Conservation (phyloP, 2,797 vertebrate genomes). For the Catostomus latipinnis region DNA sequence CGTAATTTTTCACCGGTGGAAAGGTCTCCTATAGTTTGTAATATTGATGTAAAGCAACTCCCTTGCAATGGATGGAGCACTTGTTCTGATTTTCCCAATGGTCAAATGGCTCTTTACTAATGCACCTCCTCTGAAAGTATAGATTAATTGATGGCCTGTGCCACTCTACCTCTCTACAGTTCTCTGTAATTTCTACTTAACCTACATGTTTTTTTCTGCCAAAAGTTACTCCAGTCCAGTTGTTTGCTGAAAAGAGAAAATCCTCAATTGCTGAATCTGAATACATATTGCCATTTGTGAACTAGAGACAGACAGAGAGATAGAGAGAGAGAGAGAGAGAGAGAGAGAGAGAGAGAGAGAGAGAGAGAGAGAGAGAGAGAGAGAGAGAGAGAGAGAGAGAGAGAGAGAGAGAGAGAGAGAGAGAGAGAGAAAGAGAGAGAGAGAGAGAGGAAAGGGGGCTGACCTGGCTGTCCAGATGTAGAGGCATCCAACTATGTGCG, state of each 20-base stretch:
- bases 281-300: slow-evolving; percentile 10
- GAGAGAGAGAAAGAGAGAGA: too few species aligned
- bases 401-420: too few species aligned
- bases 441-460: not conserved
- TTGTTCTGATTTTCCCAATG: slow-evolving; percentile 13
- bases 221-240: not conserved
- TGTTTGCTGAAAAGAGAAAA: slow-evolving; percentile 9
- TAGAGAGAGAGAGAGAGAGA: not conserved
- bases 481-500: slow-evolving; percentile 5
- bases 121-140: not conserved
- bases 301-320: not conserved
- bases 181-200: not conserved
- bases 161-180: not conserved
- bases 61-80: not conserved
- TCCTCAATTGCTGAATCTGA: slow-evolving; percentile 6
- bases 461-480: slow-evolving; percentile 34
- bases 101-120: not conserved
- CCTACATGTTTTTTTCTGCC: not conserved
- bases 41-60: not conserved
- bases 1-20: not conserved
- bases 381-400: too few species aligned
- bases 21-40: not conserved
- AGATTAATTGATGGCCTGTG: not conserved
- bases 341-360: too few species aligned
- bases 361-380: too few species aligned